These are phyloP conservation scores for Fringilla coelebs DNA, from an alignment of 2,797 vertebrate species.

Conservation along the genomic window DNA sequence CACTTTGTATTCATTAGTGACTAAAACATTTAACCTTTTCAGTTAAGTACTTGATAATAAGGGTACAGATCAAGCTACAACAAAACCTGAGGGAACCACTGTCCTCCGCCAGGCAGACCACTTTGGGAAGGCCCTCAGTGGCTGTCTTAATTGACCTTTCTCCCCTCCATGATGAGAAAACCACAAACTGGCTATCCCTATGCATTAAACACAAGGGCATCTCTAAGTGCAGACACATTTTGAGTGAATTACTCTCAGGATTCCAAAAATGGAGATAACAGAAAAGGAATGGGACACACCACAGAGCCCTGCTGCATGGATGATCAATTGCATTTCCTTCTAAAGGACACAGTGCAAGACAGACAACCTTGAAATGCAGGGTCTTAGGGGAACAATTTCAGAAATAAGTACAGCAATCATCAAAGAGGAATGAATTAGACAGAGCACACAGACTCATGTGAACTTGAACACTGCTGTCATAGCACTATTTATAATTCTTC, in stretches of 20 bases:
- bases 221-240: neutral
- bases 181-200: neutral
- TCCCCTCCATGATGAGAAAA: neutral
- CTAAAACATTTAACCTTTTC: neutral
- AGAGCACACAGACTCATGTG: neutral
- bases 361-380: neutral
- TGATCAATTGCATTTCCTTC: neutral
- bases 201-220: neutral
- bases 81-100: neutral
- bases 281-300: neutral
- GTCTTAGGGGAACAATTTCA: neutral
- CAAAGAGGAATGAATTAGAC: neutral
- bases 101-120: neutral
- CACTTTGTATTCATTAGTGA: neutral
- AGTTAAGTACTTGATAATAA: neutral
- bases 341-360: neutral
- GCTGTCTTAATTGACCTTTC: neutral
- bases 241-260: neutral
- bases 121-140: neutral
- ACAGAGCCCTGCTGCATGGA: neutral
- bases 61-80: neutral
- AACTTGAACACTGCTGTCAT: neutral
- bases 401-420: neutral
- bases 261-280: neutral
- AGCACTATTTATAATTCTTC: neutral